These are phyloP conservation scores for Columba livia DNA, from an alignment of 2,113 vertebrate species.

Conservation along the genomic window DNA sequence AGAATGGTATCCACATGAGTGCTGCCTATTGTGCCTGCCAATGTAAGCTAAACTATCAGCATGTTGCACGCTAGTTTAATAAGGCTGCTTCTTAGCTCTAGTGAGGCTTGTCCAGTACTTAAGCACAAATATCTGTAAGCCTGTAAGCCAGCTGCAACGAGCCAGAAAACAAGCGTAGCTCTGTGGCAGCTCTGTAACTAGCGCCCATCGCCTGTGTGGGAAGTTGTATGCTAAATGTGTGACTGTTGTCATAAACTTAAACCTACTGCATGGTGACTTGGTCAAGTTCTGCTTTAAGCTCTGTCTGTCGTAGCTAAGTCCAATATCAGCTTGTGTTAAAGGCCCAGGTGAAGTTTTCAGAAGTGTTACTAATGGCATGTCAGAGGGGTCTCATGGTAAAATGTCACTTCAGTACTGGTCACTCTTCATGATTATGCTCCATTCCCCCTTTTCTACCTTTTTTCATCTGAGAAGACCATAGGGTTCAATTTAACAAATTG, in stretches of 20 bases:
- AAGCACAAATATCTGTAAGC: background rate
- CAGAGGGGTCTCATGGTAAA: background rate
- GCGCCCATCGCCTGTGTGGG: background rate
- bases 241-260: background rate
- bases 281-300: background rate
- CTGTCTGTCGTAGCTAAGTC: background rate
- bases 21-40: background rate
- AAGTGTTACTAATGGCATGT: rapidly evolving
- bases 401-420: background rate
- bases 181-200: background rate
- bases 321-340: background rate
- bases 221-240: background rate
- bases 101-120: too few relatives aligned
- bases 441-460: background rate
- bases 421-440: background rate
- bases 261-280: background rate
- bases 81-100: background rate
- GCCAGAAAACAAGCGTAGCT: background rate
- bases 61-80: background rate
- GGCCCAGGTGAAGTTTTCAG: background rate
- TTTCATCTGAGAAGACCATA: background rate
- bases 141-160: background rate
- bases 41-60: rapidly evolving
- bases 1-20: rapidly evolving
- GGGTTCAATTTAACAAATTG: background rate